phyloP scores from a whole-genome alignment of 2,797 vertebrate species.

The Buceros bicornis region DNA sequence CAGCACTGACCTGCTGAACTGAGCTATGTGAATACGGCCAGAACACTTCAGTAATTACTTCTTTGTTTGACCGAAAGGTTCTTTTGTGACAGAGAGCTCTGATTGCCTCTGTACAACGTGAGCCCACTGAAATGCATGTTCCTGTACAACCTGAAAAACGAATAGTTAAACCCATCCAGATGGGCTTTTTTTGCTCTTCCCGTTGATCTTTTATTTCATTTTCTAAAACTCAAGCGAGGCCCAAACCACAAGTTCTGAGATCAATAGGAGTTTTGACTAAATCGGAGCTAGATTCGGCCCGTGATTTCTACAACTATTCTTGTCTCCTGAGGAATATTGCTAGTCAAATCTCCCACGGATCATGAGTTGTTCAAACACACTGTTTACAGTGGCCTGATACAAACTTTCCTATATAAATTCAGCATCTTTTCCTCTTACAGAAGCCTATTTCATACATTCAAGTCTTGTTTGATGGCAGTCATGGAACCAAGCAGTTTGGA shows the following conservation, averaged over 20 bases:
- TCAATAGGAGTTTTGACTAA: not conserved
- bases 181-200: not conserved
- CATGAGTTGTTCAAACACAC: not conserved
- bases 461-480: conserved; percentile 33
- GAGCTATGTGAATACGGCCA: not conserved
- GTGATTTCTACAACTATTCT: not conserved
- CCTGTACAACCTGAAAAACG: not conserved
- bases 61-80: not conserved
- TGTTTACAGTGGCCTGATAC: not conserved
- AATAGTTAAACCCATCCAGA: not conserved
- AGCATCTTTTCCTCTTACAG: not conserved
- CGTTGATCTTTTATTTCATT: not conserved
- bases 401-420: conserved; percentile 2
- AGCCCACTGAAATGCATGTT: conserved; percentile 23
- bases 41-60: conserved; percentile 37
- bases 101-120: not conserved
- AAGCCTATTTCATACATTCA: not conserved
- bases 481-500: conserved; percentile 15
- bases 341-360: not conserved
- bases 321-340: not conserved
- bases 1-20: not conserved
- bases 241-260: not conserved
- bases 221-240: not conserved
- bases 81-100: not conserved
- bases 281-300: not conserved